Conservation (phyloP, 2,888 invertebrate species). For the Polymixis lichenea region DNA sequence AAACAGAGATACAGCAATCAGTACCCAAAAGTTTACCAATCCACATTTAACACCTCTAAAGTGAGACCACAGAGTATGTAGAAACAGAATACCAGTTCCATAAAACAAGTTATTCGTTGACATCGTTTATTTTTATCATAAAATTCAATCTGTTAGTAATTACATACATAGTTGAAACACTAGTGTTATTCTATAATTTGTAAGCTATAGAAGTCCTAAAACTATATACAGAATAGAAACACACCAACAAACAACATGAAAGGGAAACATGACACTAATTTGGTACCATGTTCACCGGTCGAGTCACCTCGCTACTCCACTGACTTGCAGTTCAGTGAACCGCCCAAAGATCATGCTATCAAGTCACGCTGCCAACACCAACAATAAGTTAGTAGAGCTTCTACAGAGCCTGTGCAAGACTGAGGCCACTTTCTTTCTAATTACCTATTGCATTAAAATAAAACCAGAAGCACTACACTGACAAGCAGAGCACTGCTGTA, state of each 20-base stretch:
- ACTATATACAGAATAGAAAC: background rate
- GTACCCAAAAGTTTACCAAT: slow-evolving; percentile 64
- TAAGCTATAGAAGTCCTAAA: no score
- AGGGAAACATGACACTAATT: background rate
- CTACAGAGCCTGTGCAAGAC: background rate
- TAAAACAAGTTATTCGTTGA: background rate
- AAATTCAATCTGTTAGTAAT: background rate
- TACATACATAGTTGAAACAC: background rate
- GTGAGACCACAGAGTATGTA: background rate
- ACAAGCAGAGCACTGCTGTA: no score
- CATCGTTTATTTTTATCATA: background rate
- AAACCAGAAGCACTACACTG: no score
- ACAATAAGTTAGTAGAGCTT: background rate
- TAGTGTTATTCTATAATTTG: background rate
- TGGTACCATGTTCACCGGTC: background rate
- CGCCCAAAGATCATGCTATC: background rate
- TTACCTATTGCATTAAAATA: background rate
- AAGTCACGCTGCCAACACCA: background rate
- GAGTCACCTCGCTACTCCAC: background rate
- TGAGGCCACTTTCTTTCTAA: background rate
- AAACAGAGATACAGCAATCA: slow-evolving; percentile 63
- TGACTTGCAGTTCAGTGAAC: background rate
- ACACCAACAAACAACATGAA: background rate
- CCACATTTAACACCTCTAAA: slow-evolving; percentile 65
- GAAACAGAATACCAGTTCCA: slow-evolving; percentile 6